Conservation (phyloP, 2,797 vertebrate genomes). For the Natrix natrix region DNA sequence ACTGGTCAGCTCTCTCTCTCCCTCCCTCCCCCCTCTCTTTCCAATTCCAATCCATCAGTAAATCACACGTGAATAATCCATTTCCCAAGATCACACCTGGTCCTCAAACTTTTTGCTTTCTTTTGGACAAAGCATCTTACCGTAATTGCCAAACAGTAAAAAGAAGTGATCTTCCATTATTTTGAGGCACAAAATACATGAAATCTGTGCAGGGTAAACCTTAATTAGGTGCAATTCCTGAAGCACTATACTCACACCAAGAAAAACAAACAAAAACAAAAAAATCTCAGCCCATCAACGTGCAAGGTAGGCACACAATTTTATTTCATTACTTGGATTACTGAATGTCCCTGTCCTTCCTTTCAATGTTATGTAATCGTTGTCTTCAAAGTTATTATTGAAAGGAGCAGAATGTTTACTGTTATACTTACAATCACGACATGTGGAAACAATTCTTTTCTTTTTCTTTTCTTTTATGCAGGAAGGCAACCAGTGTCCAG, state of each 20-base stretch:
- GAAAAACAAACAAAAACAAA: not conserved
- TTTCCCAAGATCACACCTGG: not conserved
- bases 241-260: not conserved
- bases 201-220: not conserved
- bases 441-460: not conserved
- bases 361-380: not conserved
- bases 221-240: not conserved
- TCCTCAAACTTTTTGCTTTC: not conserved
- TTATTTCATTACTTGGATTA: not conserved
- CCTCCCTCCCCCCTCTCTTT: too few species aligned
- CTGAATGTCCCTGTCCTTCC: not conserved
- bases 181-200: not conserved
- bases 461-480: conserved; percentile 27
- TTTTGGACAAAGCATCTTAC: not conserved
- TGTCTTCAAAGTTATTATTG: not conserved
- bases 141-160: not conserved
- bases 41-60: not conserved
- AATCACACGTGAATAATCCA: not conserved
- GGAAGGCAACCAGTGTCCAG: not conserved
- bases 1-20: too few species aligned
- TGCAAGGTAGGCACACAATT: not conserved
- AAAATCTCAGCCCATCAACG: not conserved
- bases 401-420: not conserved
- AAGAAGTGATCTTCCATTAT: not conserved
- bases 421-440: not conserved